Conservation (phyloP, 2,113 vertebrate species). For the Hirundichthys speculiger region DNA sequence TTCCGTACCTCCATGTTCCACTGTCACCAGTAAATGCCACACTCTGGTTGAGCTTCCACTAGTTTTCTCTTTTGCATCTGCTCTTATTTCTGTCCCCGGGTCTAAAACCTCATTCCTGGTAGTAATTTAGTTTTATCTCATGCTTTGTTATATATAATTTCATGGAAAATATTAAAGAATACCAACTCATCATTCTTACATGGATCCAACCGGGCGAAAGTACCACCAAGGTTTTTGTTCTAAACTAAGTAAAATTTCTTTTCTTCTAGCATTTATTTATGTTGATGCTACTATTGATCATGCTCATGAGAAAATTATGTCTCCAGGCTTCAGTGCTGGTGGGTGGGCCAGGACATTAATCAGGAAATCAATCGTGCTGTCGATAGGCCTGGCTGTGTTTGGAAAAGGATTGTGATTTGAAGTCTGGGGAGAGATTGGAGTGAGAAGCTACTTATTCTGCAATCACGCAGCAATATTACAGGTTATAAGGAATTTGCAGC, state of each 20-base stretch:
- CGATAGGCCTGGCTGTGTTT: conserved; percentile 80
- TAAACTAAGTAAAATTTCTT: conserved; percentile 43
- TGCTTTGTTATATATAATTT: too few relatives aligned
- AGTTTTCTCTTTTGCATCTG: background rate
- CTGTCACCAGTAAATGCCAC: conserved; percentile 22
- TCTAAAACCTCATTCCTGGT: background rate
- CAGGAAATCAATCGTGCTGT: conserved; percentile 88
- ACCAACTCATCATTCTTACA: too few relatives aligned
- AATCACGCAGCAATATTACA: conserved; percentile 59
- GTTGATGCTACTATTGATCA: conserved; percentile 88
- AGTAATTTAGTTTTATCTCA: too few relatives aligned
- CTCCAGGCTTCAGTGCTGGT: conserved; percentile 80
- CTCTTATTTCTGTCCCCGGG: background rate
- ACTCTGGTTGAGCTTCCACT: background rate
- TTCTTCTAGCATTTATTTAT: conserved; percentile 77
- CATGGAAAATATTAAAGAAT: too few relatives aligned
- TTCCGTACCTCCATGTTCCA: conserved; percentile 16
- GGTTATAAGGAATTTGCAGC: conserved; percentile 33
- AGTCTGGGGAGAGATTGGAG: conserved; percentile 52
- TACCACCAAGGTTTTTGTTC: conserved; percentile 28
- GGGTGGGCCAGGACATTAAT: conserved; percentile 87
- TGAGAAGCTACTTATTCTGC: conserved; percentile 63
- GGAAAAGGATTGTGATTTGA: conserved; percentile 77
- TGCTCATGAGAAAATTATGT: conserved; percentile 87
- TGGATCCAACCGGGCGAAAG: too few relatives aligned